Evolutionary conservation across 1,140 invertebrate genomes (phyloP).

Genomic region (Spodoptera litura): DNA sequence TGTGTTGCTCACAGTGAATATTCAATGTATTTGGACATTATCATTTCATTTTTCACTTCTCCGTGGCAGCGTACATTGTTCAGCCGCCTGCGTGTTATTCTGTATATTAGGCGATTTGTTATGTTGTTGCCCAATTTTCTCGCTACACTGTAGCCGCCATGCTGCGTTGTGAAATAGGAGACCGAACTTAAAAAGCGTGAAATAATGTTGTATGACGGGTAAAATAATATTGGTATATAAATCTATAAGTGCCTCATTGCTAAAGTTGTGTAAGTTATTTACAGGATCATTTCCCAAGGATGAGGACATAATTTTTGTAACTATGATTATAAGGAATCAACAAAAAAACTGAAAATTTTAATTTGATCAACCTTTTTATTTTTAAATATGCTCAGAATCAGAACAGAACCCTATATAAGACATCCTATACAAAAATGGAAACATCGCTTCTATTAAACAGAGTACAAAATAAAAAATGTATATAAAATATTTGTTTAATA

Average conservation of each 20-base stretch:
- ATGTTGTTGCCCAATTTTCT: conserved; percentile 43
- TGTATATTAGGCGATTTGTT: conserved; percentile 41
- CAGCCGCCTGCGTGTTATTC: conserved; percentile 32
- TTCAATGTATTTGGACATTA: neutral
- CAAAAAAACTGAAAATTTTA: too few species aligned
- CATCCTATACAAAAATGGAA: too few species aligned
- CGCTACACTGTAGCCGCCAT: conserved; percentile 17
- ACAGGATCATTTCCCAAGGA: too few species aligned
- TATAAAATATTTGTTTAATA: too few species aligned
- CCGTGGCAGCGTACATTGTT: conserved; percentile 22
- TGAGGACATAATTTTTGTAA: too few species aligned
- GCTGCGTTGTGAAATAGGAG: conserved; percentile 22
- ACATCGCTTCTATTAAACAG: too few species aligned
- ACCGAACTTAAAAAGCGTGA: conserved; percentile 7
- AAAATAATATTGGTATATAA: conserved; percentile 14
- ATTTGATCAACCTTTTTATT: too few species aligned
- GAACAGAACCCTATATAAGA: too few species aligned
- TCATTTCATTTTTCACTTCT: conserved; percentile 1
- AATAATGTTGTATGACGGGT: conserved; percentile 25
- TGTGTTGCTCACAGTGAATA: neutral
- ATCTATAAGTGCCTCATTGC: conserved; percentile 3
- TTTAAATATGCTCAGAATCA: too few species aligned
- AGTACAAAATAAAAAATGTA: too few species aligned
- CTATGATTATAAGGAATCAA: too few species aligned
- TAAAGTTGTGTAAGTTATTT: too few species aligned